These are phyloP conservation scores for Phymanthus crucifer DNA, from an alignment of 92 coral and sea anemone genomes.

Conservation along the genomic window DNA sequence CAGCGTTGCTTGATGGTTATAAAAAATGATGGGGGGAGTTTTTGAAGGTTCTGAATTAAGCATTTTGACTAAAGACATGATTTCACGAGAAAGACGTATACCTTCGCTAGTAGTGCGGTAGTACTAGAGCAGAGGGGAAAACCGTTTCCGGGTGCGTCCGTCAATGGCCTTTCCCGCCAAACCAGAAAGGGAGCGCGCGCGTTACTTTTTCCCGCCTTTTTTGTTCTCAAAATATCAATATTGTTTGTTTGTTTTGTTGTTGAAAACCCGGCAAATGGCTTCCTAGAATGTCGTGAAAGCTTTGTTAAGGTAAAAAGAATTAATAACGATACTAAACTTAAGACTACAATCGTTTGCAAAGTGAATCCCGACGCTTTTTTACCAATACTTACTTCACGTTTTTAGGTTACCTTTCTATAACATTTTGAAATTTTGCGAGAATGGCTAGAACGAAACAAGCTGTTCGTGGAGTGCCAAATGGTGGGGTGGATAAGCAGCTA, in stretches of 20 bases:
- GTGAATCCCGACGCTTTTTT: background rate
- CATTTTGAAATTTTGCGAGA: background rate
- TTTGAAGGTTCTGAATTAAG: no score
- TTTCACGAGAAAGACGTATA: no score
- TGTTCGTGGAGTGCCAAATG: background rate
- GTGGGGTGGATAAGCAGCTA: background rate
- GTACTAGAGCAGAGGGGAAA: no score
- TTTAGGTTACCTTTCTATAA: background rate
- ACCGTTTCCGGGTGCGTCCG: no score
- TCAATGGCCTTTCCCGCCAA: background rate
- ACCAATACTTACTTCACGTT: no score
- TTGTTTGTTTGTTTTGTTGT: background rate
- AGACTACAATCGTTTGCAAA: no score
- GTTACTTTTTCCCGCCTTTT: constrained; percentile 8
- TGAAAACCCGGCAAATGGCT: background rate
- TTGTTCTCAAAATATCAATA: background rate
- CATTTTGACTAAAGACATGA: no score
- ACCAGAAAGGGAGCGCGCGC: background rate
- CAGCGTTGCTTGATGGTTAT: no score
- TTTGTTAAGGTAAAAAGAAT: no score
- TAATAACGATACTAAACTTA: no score
- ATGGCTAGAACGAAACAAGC: constrained; percentile 38
- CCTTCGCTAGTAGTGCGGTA: no score
- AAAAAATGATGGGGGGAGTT: no score
- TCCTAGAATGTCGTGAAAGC: background rate